These are phyloP conservation scores for Ellobium chinense DNA, from an alignment of 2,888 invertebrate species.

Conservation along the genomic window DNA sequence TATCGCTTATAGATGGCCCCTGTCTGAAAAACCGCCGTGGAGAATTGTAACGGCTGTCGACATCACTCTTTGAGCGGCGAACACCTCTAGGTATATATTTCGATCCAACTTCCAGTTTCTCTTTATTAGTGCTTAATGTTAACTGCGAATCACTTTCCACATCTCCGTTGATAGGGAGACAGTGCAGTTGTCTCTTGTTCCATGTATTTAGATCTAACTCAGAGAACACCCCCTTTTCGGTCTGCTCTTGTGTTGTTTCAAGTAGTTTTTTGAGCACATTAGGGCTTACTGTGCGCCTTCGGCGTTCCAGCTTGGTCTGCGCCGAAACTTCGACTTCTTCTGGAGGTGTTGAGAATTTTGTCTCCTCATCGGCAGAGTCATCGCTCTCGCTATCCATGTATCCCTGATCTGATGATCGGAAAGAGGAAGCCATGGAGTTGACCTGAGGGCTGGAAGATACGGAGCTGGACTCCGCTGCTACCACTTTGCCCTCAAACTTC, in stretches of 20 bases:
- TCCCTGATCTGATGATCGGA: conserved; percentile 40
- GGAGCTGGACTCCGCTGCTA: conserved; percentile 26
- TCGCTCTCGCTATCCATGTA: conserved; percentile 25
- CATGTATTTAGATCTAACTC: not conserved
- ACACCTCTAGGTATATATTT: conserved; percentile 31
- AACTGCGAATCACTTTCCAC: not conserved
- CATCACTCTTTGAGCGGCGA: conserved; percentile 30
- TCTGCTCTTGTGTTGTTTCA: not conserved
- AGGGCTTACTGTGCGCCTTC: not conserved
- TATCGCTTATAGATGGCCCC: not conserved
- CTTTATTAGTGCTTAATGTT: not conserved
- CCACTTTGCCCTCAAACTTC: too few relatives aligned
- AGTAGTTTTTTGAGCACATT: not conserved
- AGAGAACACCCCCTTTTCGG: not conserved
- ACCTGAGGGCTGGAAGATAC: conserved; percentile 28
- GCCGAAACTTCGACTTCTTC: conserved; percentile 33
- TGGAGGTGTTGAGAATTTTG: conserved; percentile 48
- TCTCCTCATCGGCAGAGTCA: conserved; percentile 31
- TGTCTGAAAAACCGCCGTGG: not conserved
- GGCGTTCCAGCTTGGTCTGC: not conserved
- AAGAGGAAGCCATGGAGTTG: conserved; percentile 36
- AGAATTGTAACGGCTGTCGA: not conserved
- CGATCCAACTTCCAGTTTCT: not conserved
- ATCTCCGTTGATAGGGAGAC: not conserved
- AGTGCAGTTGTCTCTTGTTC: not conserved